These are phyloP conservation scores for Bubalus kerabau DNA, from an alignment of 2,113 vertebrate species.

Conservation along the genomic window DNA sequence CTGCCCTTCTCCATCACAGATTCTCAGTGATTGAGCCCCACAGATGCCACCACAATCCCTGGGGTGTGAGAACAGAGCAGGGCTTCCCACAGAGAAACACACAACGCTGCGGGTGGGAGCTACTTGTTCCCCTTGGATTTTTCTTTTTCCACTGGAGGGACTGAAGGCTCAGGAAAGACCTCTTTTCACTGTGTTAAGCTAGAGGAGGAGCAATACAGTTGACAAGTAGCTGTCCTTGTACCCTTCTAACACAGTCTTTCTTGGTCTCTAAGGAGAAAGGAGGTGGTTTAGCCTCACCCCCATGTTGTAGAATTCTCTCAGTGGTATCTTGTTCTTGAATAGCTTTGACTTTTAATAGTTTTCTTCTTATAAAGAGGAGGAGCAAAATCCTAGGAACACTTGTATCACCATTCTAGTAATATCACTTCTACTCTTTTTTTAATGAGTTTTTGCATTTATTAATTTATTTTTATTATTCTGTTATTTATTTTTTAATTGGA, in stretches of 20 bases:
- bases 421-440: neutral
- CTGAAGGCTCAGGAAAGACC: neutral
- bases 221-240: no score
- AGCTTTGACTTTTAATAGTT: neutral
- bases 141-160: neutral
- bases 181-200: neutral
- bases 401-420: neutral
- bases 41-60: neutral
- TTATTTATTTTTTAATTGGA: neutral
- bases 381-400: neutral
- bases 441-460: neutral
- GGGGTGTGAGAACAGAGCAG: neutral
- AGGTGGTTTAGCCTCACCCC: neutral
- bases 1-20: neutral
- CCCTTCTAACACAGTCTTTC: neutral
- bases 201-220: neutral
- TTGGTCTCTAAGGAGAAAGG: neutral
- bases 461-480: neutral
- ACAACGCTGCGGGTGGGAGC: neutral
- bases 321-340: neutral
- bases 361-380: neutral
- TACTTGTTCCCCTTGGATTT: neutral
- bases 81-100: neutral
- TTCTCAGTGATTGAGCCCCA: neutral
- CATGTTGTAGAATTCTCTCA: neutral